Evolutionary conservation across 2,888 invertebrate genomes (phyloP).

Genomic region (Myathropa florea): DNA sequence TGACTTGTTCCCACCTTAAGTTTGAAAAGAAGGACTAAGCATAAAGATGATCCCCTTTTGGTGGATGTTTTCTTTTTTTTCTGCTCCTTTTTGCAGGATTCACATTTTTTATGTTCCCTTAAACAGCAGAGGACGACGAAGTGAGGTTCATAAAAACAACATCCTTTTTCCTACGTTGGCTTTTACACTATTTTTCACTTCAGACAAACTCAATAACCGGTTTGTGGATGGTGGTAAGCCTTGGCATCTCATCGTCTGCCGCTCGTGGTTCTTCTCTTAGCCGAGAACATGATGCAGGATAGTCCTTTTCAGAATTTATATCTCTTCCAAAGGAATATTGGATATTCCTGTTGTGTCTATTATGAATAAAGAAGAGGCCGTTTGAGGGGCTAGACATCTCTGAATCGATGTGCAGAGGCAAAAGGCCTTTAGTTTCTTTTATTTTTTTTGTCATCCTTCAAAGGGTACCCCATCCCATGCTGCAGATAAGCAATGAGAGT

Average conservation of each 20-base stretch:
- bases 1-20: slow-evolving; percentile 41
- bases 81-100: slow-evolving; percentile 13
- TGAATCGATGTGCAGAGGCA: slow-evolving; percentile 51
- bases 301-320: slow-evolving; percentile 53
- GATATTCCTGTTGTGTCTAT: slow-evolving; percentile 65
- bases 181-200: slow-evolving; percentile 71
- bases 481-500: background rate
- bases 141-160: slow-evolving; percentile 44
- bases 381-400: slow-evolving; percentile 59
- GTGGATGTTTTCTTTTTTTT: background rate
- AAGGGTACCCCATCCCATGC: background rate
- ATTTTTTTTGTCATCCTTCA: background rate
- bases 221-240: slow-evolving; percentile 57
- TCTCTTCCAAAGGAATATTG: slow-evolving; percentile 54
- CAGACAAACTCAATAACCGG: slow-evolving; percentile 70
- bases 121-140: background rate
- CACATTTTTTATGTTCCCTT: slow-evolving; percentile 22
- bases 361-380: slow-evolving; percentile 66
- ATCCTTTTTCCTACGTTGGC: slow-evolving; percentile 55
- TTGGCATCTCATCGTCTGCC: slow-evolving; percentile 7
- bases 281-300: background rate
- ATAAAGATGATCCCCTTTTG: slow-evolving; percentile 53
- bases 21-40: slow-evolving; percentile 34
- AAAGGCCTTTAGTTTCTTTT: background rate
- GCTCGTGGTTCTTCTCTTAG: background rate